phyloP scores from a whole-genome alignment of 1,140 invertebrate genomes.

The Sarcophaga bullata region DNA sequence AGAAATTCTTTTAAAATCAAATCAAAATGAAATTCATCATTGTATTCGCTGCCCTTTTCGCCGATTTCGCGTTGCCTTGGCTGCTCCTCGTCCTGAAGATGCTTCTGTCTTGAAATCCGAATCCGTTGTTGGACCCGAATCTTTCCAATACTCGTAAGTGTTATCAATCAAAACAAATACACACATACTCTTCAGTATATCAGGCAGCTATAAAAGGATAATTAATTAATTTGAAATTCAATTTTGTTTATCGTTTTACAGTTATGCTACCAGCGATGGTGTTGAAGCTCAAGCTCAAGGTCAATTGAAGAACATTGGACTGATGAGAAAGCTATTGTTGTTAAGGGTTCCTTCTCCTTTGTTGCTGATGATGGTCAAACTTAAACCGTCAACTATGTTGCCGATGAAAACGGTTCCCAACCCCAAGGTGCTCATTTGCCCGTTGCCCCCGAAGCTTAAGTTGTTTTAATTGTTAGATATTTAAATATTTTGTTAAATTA shows the following conservation, averaged over 20 bases:
- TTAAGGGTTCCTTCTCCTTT: constrained; percentile 74
- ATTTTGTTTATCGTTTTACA: constrained; percentile 49
- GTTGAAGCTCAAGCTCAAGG: constrained; percentile 73
- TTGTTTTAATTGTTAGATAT: background rate
- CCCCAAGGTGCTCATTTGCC: constrained; percentile 71
- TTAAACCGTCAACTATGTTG: constrained; percentile 72
- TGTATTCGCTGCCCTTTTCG: constrained; percentile 45
- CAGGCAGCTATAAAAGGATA: background rate
- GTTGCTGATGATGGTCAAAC: constrained; percentile 71
- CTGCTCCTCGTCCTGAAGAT: constrained; percentile 45
- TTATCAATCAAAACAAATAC: no score
- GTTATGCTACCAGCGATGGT: constrained; percentile 77
- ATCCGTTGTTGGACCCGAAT: constrained; percentile 58
- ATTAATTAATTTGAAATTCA: no score
- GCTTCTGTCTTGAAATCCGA: constrained; percentile 50
- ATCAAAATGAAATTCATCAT: constrained; percentile 48
- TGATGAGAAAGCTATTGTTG: constrained; percentile 68
- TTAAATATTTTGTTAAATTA: no score
- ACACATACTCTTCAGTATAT: no score
- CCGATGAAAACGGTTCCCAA: constrained; percentile 80
- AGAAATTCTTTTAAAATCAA: background rate
- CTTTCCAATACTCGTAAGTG: constrained; percentile 64
- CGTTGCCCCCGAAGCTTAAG: constrained; percentile 62
- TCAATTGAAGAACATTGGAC: constrained; percentile 70
- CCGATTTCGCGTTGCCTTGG: constrained; percentile 37